Percentiles rank a stretch among this genome's conserved stretches.
phyloP scores from a whole-genome alignment of 2,888 invertebrate genomes.

The Apotomis betuletana region DNA sequence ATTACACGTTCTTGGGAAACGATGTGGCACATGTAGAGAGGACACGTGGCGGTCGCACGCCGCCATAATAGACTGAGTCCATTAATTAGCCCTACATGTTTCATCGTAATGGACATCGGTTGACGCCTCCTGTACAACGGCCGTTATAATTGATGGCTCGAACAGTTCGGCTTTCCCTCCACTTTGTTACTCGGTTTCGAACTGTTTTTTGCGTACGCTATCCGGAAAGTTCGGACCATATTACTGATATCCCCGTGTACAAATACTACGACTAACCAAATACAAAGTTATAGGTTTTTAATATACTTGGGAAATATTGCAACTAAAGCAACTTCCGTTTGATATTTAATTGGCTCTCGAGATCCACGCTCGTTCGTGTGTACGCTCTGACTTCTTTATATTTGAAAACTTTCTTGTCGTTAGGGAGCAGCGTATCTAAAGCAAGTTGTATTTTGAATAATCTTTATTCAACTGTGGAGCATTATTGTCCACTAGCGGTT shows the following conservation, averaged over 20 bases:
- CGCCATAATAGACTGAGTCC: slow-evolving; percentile 67
- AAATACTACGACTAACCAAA: neutral
- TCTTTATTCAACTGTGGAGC: neutral
- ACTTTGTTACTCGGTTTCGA: slow-evolving; percentile 51
- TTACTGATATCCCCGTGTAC: slow-evolving; percentile 6
- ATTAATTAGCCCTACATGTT: slow-evolving; percentile 78
- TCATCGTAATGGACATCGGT: slow-evolving; percentile 74
- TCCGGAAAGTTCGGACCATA: slow-evolving; percentile 3
- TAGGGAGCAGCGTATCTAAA: slow-evolving; percentile 4
- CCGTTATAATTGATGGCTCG: slow-evolving; percentile 53
- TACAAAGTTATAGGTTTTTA: slow-evolving; percentile 13
- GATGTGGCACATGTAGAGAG: slow-evolving; percentile 47
- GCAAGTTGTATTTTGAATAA: slow-evolving; percentile 6
- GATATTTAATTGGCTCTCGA: slow-evolving; percentile 40
- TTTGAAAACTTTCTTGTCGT: slow-evolving; percentile 18
- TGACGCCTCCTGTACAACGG: slow-evolving; percentile 54
- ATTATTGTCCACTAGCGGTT: slow-evolving; percentile 52
- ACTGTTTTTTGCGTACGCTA: slow-evolving; percentile 26
- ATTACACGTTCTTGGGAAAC: slow-evolving; percentile 38
- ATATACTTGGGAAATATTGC: slow-evolving; percentile 31
- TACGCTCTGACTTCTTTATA: slow-evolving; percentile 19
- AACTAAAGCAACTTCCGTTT: slow-evolving; percentile 30
- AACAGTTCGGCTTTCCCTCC: slow-evolving; percentile 52
- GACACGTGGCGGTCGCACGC: slow-evolving; percentile 60
- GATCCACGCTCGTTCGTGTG: slow-evolving; percentile 18